Evolutionary conservation across 2,797 vertebrate genomes (phyloP).

Genomic region (Emydoidea blandingii): DNA sequence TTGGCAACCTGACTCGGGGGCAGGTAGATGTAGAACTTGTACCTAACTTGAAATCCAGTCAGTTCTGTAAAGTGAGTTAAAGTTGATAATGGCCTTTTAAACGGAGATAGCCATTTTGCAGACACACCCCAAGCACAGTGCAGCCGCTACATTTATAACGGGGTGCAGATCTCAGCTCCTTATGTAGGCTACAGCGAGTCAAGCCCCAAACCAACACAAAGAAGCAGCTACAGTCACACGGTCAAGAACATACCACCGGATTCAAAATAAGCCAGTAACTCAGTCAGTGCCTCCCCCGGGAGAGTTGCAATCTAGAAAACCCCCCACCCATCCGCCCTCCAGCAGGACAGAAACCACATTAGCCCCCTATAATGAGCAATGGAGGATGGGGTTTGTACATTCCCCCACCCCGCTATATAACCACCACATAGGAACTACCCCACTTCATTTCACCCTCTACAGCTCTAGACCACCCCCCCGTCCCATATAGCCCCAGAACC

Average conservation of each 20-base stretch:
- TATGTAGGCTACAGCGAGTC: no score
- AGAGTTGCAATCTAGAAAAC: neutral
- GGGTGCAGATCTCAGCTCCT: neutral
- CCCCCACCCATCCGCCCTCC: neutral
- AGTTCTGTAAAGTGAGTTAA: neutral
- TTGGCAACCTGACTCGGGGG: neutral
- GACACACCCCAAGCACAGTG: neutral
- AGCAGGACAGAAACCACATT: no score
- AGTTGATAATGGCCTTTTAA: neutral
- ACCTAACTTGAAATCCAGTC: neutral
- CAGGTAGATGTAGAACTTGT: neutral
- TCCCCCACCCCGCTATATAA: neutral
- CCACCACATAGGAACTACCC: neutral
- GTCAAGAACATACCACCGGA: neutral
- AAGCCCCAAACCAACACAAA: neutral
- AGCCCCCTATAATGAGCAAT: neutral
- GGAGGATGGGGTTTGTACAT: rapidly evolving
- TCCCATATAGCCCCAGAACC: rapidly evolving
- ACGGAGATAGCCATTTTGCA: neutral
- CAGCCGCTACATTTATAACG: neutral
- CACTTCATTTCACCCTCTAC: neutral
- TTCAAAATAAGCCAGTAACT: neutral
- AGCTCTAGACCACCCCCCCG: neutral
- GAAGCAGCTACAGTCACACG: neutral
- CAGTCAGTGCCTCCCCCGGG: neutral